These are phyloP conservation scores for Craterocephalus amniculus DNA, from an alignment of 2,797 vertebrate genomes.

Conservation along the genomic window DNA sequence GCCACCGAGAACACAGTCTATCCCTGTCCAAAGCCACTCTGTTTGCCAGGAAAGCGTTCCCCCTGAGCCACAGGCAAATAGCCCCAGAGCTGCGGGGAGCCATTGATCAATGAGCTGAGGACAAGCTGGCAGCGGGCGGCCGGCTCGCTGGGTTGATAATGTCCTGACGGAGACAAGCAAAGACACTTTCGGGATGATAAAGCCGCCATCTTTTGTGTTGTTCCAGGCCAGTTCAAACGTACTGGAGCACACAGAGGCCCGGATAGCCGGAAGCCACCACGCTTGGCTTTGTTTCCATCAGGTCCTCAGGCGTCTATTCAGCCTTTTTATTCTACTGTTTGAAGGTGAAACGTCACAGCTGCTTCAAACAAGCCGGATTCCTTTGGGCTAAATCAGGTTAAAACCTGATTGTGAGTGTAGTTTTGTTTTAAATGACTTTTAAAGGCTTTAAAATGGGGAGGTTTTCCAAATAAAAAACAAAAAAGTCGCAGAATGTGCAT, in stretches of 20 bases:
- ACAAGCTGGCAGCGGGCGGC: slow-evolving; percentile 47
- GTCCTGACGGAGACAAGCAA: slow-evolving; percentile 20
- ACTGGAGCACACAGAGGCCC: slow-evolving; percentile 28
- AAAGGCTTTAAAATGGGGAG: neutral
- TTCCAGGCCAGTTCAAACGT: slow-evolving; percentile 16
- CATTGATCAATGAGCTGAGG: slow-evolving; percentile 64
- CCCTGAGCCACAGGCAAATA: slow-evolving; percentile 49
- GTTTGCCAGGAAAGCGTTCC: slow-evolving; percentile 73
- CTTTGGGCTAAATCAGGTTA: too few species aligned
- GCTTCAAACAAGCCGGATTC: neutral
- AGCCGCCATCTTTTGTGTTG: slow-evolving; percentile 3
- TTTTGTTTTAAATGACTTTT: neutral
- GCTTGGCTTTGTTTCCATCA: neutral
- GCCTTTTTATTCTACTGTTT: neutral
- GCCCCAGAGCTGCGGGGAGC: slow-evolving; percentile 21
- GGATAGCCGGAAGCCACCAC: neutral
- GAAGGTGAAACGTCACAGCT: too few species aligned
- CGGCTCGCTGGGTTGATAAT: slow-evolving; percentile 44
- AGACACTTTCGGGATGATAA: slow-evolving; percentile 27
- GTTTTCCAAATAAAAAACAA: neutral
- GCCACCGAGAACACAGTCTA: slow-evolving; percentile 56
- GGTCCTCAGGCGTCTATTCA: slow-evolving; percentile 5
- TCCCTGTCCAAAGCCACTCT: slow-evolving; percentile 29
- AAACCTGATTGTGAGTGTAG: too few species aligned
- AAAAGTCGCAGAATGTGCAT: neutral